phyloP scores from a whole-genome alignment of 2,888 invertebrate genomes.

The Lasioglossum morio region DNA sequence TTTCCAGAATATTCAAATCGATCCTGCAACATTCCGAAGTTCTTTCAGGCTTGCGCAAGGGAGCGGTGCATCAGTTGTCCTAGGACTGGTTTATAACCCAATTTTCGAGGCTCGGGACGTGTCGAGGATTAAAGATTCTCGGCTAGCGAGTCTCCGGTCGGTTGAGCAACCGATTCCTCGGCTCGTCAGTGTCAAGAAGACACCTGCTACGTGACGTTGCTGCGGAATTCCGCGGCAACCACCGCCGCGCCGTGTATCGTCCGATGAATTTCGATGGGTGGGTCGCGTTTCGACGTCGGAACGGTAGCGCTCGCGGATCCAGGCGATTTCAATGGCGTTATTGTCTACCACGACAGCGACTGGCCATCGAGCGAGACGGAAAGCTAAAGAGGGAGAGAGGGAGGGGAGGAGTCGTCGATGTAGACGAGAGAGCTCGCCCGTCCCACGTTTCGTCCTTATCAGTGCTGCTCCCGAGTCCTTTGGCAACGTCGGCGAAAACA shows the following conservation, averaged over 20 bases:
- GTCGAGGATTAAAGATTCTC: conserved; percentile 2
- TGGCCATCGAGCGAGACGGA: conserved; percentile 31
- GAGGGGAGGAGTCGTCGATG: conserved; percentile 27
- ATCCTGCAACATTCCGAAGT: background rate
- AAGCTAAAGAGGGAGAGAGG: conserved; percentile 11
- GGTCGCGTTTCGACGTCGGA: conserved; percentile 41
- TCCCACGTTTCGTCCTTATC: conserved; percentile 53
- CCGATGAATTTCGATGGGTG: conserved; percentile 58
- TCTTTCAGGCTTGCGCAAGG: background rate
- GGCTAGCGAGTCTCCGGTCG: background rate
- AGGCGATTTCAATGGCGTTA: conserved; percentile 65
- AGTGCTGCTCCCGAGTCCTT: conserved; percentile 11
- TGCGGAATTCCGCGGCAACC: conserved; percentile 30
- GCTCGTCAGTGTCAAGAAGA: conserved; percentile 9
- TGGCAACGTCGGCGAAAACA: conserved; percentile 28
- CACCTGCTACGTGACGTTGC: conserved; percentile 23
- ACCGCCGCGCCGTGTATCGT: conserved; percentile 1
- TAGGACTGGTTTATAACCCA: background rate
- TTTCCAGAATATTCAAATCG: background rate
- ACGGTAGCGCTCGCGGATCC: conserved; percentile 44
- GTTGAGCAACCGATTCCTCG: conserved; percentile 22
- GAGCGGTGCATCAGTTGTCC: background rate
- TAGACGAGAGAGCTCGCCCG: conserved; percentile 15
- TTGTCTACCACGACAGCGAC: conserved; percentile 58
- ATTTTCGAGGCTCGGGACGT: background rate